phyloP scores from a whole-genome alignment of 2,888 invertebrate genomes.

The Rotaria sp. region DNA sequence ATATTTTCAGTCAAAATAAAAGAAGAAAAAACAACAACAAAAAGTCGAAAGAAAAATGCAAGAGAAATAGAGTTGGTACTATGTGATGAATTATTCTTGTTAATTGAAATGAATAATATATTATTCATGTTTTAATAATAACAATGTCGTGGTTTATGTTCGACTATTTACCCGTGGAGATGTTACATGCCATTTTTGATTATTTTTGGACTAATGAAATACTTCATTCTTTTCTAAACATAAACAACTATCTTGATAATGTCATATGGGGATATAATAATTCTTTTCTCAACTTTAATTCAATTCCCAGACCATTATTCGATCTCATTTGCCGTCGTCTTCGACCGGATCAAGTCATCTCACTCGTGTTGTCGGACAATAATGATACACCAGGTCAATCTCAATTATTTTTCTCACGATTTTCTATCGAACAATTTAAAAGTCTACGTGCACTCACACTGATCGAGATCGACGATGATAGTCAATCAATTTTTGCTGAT shows the following conservation, averaged over 20 bases:
- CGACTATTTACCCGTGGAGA: background rate
- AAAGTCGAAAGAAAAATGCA: too few species aligned
- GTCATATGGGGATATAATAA: background rate
- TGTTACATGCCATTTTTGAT: background rate
- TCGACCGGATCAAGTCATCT: background rate
- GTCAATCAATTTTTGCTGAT: background rate
- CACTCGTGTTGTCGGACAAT: background rate
- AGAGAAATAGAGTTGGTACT: too few species aligned
- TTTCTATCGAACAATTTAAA: background rate
- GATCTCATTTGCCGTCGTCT: background rate
- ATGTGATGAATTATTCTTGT: background rate
- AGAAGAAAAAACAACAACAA: too few species aligned
- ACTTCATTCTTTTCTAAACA: background rate
- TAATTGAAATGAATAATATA: background rate
- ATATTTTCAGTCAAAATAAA: too few species aligned
- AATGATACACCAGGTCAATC: background rate
- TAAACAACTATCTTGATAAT: background rate
- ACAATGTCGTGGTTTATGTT: background rate
- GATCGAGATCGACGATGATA: background rate
- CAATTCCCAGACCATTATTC: background rate
- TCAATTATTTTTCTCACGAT: background rate
- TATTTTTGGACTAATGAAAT: background rate
- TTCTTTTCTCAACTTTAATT: background rate
- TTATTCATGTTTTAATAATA: background rate
- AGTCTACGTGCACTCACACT: background rate